Percentiles rank a stretch among this genome's conserved stretches.
Evolutionary conservation across 2,113 vertebrate species (phyloP).

Genomic region (Bubo blakistoni): DNA sequence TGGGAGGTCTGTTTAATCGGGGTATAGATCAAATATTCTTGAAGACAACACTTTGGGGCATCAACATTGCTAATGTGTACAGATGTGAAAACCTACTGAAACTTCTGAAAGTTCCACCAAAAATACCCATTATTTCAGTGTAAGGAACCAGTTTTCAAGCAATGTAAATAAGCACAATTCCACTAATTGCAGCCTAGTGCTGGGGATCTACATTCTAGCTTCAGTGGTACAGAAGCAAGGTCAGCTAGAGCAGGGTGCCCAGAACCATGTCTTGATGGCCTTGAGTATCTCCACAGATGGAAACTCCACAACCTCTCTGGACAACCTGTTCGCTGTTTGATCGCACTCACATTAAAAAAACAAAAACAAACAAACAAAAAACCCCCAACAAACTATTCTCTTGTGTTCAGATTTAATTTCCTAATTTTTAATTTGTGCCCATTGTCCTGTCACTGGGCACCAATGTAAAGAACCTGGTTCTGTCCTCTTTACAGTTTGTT

Average conservation of each 20-base stretch:
- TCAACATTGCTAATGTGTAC: background rate
- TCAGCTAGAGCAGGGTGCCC: background rate
- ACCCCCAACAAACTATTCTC: no score
- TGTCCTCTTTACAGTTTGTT: background rate
- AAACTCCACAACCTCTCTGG: background rate
- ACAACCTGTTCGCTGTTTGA: background rate
- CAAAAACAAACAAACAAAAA: no score
- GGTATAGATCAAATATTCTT: background rate
- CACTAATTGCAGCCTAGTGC: background rate
- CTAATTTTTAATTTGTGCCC: background rate
- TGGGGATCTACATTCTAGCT: background rate
- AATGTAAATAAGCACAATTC: background rate
- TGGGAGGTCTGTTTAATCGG: background rate
- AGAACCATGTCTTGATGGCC: background rate
- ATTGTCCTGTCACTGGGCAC: background rate
- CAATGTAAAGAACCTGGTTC: background rate
- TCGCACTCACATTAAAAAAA: background rate
- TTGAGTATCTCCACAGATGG: background rate
- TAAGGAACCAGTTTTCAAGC: background rate
- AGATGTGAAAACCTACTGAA: background rate
- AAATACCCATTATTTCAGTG: background rate
- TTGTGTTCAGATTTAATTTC: background rate
- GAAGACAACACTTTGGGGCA: background rate
- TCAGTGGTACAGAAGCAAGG: background rate
- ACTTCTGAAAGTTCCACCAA: background rate